Base-by-base conservation (phyloP, 1,140 invertebrate species). In the Micrasema longulum region DNA sequence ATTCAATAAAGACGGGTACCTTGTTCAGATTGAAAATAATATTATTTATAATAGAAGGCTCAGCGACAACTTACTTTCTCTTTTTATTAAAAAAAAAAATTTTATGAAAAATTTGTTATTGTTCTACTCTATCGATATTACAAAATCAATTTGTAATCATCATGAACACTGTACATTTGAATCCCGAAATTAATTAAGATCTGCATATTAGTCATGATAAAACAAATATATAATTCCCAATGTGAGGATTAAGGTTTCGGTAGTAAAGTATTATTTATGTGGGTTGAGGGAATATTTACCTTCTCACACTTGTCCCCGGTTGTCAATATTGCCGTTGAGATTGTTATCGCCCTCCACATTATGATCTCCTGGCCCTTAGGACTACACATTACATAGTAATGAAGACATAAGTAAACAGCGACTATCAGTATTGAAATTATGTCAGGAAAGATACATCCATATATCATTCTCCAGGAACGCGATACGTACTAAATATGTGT, bases 281-380 rank as follows among this genome's bases (percentile, higher is more conserved):
- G 53, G 60, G 47, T 31, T 18, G 62, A 55, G 65, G 63, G 20
- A 50, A 74, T 74, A 55, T 74, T 74, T 71, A 53, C 73, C 38
- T 68, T 52, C 69, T 63, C n/a, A n/a, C 48, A 71, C 63, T 70
- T 63, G 66, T 38, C 41, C 63, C 47, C 23, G 11, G 47, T 35
- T 53, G 73, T 74, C 73, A 74, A 74, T 74, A 74, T 71, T 74
- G 69, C 31, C 53, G 31, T 11, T 63, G 55, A 55, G 69, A 74
- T 74, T 67, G 68, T 74, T 71, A 74, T 74, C 73, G 55, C 63
- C 36, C 65, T 41, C 69, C n/a, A 10, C 41, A 50, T 41, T 66
- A 68, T 52, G 62, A 68, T 45, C 43, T 20, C 43, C 68, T 45
- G 16, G 65, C 67, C 67, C 64, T 18, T 3, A 35, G 43, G 68